phyloP scores from a whole-genome alignment of 2,113 vertebrate species.

The Pavo muticus region DNA sequence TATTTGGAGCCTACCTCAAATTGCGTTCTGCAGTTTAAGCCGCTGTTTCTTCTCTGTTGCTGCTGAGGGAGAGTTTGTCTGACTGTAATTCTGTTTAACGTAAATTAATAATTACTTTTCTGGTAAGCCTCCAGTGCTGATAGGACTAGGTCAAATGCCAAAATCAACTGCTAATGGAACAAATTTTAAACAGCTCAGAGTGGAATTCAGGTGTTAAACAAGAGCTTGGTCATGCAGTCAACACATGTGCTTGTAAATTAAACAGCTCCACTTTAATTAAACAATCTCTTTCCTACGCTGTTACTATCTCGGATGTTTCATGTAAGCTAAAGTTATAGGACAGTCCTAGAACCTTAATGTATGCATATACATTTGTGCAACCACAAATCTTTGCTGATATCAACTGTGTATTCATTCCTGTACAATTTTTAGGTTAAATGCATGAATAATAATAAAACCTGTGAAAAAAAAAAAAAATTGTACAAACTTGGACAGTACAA shows the following conservation, averaged over 20 bases:
- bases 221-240: neutral
- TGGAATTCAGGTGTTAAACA: conserved; percentile 61
- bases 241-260: neutral
- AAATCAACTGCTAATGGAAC: conserved; percentile 23
- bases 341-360: neutral
- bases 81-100: neutral
- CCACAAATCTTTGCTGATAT: neutral
- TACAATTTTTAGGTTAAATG: neutral
- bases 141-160: conserved; percentile 40
- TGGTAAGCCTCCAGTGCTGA: conserved; percentile 12
- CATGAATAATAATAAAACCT: neutral
- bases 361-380: neutral
- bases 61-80: neutral
- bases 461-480: neutral
- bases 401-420: neutral
- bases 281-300: neutral
- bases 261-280: neutral
- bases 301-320: neutral
- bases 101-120: conserved; percentile 42
- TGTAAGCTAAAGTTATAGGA: neutral
- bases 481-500: neutral
- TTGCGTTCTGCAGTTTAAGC: neutral
- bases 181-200: conserved; percentile 29
- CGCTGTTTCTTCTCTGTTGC: neutral
- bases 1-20: neutral